Conservation (phyloP, 2,888 invertebrate species). For the Drosophila borborema region DNA sequence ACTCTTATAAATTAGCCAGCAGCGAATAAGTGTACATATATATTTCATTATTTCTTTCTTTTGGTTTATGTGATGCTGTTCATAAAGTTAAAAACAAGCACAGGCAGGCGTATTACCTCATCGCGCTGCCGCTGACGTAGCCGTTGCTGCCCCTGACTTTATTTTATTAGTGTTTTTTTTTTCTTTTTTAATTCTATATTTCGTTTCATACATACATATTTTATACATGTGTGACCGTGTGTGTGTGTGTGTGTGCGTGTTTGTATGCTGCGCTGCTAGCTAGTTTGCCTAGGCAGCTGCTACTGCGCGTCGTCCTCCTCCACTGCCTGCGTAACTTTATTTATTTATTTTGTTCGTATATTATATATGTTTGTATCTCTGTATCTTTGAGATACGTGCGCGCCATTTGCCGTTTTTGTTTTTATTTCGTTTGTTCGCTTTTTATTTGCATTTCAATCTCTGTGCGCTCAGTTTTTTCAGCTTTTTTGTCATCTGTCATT, state of each 20-base stretch:
- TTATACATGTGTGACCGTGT: slow-evolving; percentile 22
- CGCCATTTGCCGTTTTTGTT: slow-evolving; percentile 39
- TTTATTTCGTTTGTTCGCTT: slow-evolving; percentile 29
- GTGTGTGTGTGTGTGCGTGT: slow-evolving; percentile 23
- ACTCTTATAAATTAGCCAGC: slow-evolving; percentile 3
- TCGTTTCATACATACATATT: slow-evolving; percentile 46
- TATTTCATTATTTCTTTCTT: slow-evolving; percentile 26
- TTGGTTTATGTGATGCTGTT: slow-evolving; percentile 16
- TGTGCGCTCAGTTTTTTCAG: slow-evolving; percentile 37
- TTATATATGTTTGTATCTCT: slow-evolving; percentile 10
- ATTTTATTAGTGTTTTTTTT: slow-evolving; percentile 62
- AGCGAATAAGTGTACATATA: slow-evolving; percentile 15
- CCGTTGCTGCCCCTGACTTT: slow-evolving; percentile 76
- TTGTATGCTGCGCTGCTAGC: slow-evolving; percentile 55
- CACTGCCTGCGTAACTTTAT: slow-evolving; percentile 19
- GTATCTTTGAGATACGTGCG: slow-evolving; percentile 59
- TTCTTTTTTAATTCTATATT: slow-evolving; percentile 72
- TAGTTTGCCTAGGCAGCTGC: slow-evolving; percentile 52
- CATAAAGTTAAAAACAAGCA: slow-evolving; percentile 60
- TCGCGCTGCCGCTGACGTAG: slow-evolving; percentile 72
- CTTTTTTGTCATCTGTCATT: slow-evolving; percentile 56
- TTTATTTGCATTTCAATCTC: slow-evolving; percentile 64
- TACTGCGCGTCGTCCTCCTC: slow-evolving; percentile 32
- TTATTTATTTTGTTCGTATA: slow-evolving; percentile 16
- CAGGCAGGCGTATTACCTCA: slow-evolving; percentile 69